phyloP scores from a whole-genome alignment of 2,797 vertebrate genomes.

The Cuniculus paca region DNA sequence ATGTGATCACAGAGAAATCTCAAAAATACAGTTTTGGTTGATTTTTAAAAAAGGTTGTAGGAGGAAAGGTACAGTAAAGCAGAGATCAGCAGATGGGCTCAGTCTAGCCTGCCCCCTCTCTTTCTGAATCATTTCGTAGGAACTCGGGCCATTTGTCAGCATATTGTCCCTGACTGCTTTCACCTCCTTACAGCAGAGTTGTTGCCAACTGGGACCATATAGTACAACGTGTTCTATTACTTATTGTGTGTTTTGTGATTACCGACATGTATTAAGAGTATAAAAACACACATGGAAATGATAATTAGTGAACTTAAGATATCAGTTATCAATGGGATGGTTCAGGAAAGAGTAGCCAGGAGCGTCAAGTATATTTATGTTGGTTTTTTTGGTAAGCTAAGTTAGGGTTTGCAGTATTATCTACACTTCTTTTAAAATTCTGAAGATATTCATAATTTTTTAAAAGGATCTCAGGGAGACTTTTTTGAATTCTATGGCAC shows the following conservation, averaged over 20 bases:
- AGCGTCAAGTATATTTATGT: background rate
- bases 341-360: background rate
- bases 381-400: conserved; percentile 25
- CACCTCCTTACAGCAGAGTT: background rate
- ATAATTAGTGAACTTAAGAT: background rate
- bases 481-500: background rate
- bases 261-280: background rate
- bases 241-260: background rate
- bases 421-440: background rate
- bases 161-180: background rate
- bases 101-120: background rate
- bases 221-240: background rate
- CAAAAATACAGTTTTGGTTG: background rate
- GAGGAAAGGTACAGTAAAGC: background rate
- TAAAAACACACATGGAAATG: background rate
- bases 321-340: background rate
- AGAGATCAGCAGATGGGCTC: background rate
- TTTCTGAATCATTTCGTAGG: background rate
- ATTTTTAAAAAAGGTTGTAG: background rate
- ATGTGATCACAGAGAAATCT: background rate
- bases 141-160: background rate
- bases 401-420: background rate
- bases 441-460: background rate
- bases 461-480: background rate
- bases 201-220: background rate